phyloP scores from a whole-genome alignment of 35 echinoderm and acorn worm species.

The Hemicentrotus pulcherrimus region DNA sequence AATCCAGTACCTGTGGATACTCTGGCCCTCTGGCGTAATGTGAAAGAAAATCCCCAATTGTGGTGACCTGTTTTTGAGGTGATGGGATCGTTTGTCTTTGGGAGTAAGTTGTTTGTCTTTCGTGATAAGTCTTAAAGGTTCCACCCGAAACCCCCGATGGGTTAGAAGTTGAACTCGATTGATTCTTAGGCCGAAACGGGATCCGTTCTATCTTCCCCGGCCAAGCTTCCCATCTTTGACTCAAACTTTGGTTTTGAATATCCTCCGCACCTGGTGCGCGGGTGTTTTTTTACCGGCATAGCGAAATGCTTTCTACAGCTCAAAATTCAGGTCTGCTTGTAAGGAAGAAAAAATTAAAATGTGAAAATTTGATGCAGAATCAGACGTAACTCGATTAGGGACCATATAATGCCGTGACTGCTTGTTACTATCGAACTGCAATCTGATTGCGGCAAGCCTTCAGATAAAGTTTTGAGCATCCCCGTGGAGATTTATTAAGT shows the following conservation, averaged over 20 bases:
- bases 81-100: background rate
- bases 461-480: background rate
- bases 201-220: background rate
- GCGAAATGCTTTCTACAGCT: background rate
- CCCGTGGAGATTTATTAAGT: constrained; percentile 2
- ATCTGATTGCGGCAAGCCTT: background rate
- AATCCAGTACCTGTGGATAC: background rate
- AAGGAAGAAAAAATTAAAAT: background rate
- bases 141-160: background rate
- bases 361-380: background rate
- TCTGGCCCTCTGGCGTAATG: background rate
- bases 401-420: background rate
- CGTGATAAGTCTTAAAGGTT: background rate
- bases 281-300: background rate
- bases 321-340: too few relatives aligned
- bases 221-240: background rate
- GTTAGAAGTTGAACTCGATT: background rate
- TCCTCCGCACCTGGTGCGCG: background rate
- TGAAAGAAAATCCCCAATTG: background rate
- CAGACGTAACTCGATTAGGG: background rate
- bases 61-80: constrained; percentile 16
- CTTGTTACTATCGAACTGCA: background rate
- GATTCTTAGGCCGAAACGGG: background rate
- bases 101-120: background rate
- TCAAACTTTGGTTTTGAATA: background rate